Evolutionary conservation across 2,888 invertebrate genomes (phyloP), one percentile per base, ranked within the genome.

Genomic region (Nebria brevicollis): DNA sequence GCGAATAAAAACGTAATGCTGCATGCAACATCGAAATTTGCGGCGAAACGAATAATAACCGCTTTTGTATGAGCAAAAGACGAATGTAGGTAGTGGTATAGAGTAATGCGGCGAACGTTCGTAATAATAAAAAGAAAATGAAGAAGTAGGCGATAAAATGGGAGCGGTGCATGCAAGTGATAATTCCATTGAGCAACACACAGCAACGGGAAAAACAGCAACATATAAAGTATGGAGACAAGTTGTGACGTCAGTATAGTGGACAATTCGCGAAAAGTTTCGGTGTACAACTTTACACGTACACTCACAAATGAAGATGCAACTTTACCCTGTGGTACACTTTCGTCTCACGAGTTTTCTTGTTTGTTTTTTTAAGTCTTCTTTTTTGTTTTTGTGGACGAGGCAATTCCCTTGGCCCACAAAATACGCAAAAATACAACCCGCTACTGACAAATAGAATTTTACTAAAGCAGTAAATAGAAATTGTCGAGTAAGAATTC

Each of bases 1-100:
- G 80, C 80, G 80, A 80, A 75, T 80, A 80, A 80, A 80, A 80
- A 80, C 80, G 80, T 80, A 80, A 75, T 80, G 75, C 80, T 42
- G 75, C 80, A 80, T 80, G 80, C 80, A 80, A 80, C 80, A 80
- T 80, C 80, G 80, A 80, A 80, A 80, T 80, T 80, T 80, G 80
- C 41, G 75, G 34, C 42, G 42, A 43, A 80, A 73, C 75, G 70
- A 80, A 75, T 80, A 80, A 70, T 25, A 70, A 25, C 54, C 73
- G 78, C 70, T 75, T 20, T 80, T 75, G 75, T 75, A 70, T 80
- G 75, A 75, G 70, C 80, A 80, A 80, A 54, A 80, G 80, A 70
- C 70, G 75, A 10, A 20, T 34, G 34, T 34, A 34, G 34, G 34
- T 34, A 34, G 34, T 54, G 8, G 54, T 54, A 54, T 54, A 54